Base-by-base conservation (phyloP, 2,888 invertebrate species). In the Acanthopleura granulata region DNA sequence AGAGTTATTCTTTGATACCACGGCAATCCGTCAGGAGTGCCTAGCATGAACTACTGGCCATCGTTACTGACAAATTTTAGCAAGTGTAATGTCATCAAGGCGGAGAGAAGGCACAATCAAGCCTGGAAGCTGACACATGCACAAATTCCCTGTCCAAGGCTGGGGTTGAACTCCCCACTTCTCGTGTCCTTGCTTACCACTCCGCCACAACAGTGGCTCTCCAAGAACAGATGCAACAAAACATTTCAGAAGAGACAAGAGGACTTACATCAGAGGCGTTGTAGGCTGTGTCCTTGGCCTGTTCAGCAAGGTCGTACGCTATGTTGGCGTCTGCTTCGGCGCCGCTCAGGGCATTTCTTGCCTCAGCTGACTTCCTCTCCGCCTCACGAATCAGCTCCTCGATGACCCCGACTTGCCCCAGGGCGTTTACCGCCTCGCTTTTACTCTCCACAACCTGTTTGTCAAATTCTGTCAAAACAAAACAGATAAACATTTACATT, bases 361-460 rank as follows among this genome's bases (percentile, higher is more conserved):
- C 95, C 82, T 93, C 92, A n/a, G 91, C 89, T 1, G 95, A 95
- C 87, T 94, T 94, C 3, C 92, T 91, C 74, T 94, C 93, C 0
- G 97, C 96, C 81, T 95, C 94, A 29, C 91, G 86, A 57, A 97
- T 94, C 78, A 93, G 91, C 75, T 92, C 90, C 85, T 95, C 93
- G 75, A 98, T 97, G 77, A 93, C 93, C 0, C 94, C 93, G 25
- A 97, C 94, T 78, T 94, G 93, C 78, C 93, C 90, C 18, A 97
- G 91, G 0, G 97, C 96, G 78, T 94, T 93, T 66, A 94, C 92
- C 0, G 98, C 97, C 80, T 94, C 94, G 72, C 94, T 93, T 76
- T 95, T 95, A 77, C 96, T 97, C 80, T 94, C 94, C 81, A 95
- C 94, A 0, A 98, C 97, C 91, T 96, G 94, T 76, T 95, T 93